Base-by-base conservation (phyloP, 2,797 vertebrate genomes). In the Eulemur mongoz region DNA sequence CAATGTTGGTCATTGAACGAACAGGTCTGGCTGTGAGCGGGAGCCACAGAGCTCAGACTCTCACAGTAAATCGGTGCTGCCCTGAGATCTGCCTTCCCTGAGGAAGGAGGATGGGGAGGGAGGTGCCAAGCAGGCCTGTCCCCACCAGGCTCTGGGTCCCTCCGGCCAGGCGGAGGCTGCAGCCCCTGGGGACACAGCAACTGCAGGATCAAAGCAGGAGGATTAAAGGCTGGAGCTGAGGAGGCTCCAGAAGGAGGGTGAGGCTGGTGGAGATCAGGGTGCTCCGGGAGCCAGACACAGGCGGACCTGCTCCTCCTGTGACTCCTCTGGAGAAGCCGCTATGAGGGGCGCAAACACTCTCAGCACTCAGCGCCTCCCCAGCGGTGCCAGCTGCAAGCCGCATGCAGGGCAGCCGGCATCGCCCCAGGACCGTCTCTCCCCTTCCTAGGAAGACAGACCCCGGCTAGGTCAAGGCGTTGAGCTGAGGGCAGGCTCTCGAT, bases 341-440 rank as follows among this genome's bases (percentile, higher is more conserved):
- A 0, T 0, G 20, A 69, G 17, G 57, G 6, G 32, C 27, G 6
- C 45, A 9, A 43, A 38, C 5, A 4, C 30, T 23, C 57, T 48
- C 50, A 18, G 54, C 0, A 12, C 72, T 13, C 8, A 35, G 30
- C 0, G 0, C 40, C 82, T 94, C 78, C 65, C 7, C 1, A 15
- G 23, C 0, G 8, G 91, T 35, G 30, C 45, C 59, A 13, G 70
- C 73, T 18, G 25, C 17, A 11, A 32, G 38, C 45, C 38, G 0
- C 7, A 0, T 17, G 13, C 54, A 6, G 8, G 81, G n/a, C 7
- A 25, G 50, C 7, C 13, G 0, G 35, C 17, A 0, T 30, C 15
- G 3, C 72, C 80, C 40, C 0, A 2, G 78, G 35, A 91, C n/a
- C 81, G 48, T 0, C 67, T 65, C 10, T 40, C 12, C n/a, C n/a